Percentiles rank a stretch among this genome's conserved stretches.
Conservation (phyloP, 2,888 invertebrate species). For the Ephialtes manifestator region DNA sequence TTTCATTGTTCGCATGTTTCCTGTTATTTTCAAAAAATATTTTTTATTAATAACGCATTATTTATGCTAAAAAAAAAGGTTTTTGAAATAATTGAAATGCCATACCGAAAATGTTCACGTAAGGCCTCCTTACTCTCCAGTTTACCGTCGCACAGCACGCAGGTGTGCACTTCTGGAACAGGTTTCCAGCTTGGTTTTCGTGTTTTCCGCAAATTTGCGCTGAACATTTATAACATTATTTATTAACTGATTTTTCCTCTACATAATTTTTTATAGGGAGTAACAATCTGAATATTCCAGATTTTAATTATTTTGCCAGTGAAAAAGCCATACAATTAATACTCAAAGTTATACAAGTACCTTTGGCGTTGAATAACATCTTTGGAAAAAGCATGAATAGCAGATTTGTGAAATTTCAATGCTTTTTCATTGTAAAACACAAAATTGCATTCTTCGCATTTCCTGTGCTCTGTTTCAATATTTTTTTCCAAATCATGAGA, state of each 20-base stretch:
- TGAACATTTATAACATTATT: neutral
- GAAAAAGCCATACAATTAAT: no score
- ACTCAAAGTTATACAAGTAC: no score
- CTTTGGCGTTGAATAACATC: neutral
- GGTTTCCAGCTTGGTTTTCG: neutral
- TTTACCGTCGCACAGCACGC: conserved; percentile 88
- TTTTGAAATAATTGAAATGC: conserved; percentile 61
- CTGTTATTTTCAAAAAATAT: conserved; percentile 80
- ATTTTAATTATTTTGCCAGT: no score
- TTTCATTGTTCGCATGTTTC: conserved; percentile 89
- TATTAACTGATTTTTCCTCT: no score
- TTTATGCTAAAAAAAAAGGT: conserved; percentile 30
- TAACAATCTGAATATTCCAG: no score
- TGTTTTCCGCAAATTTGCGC: neutral
- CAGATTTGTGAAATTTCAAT: conserved; percentile 88
- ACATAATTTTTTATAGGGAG: no score
- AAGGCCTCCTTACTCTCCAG: conserved; percentile 88
- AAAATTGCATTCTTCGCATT: conserved; percentile 88
- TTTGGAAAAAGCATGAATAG: conserved; percentile 79
- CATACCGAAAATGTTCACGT: conserved; percentile 89
- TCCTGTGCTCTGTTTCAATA: conserved; percentile 76
- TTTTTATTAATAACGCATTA: conserved; percentile 4
- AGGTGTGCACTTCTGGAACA: conserved; percentile 81
- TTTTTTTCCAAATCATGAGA: conserved; percentile 85
- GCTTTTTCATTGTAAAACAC: conserved; percentile 88